Evolutionary conservation across 2,113 vertebrate genomes (phyloP), one percentile per base, ranked within the genome.

Genomic region (Actenoides lindsayi): DNA sequence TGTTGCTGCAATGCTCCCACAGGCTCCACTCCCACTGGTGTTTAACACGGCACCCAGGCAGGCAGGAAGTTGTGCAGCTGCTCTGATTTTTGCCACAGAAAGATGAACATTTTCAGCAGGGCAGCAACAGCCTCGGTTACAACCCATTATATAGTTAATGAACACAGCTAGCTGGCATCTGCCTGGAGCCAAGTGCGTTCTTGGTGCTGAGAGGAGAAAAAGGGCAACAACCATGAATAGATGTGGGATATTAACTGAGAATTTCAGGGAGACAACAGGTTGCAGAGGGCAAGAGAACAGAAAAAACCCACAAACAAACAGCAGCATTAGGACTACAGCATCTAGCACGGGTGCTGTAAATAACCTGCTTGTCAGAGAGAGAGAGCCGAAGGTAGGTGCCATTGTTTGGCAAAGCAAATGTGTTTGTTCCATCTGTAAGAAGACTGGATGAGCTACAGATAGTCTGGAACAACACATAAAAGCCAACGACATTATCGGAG

Each of bases 1-100:
- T 31, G n/a, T 37, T 54, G 62, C 28, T n/a, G 30, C 25, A 35
- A 41, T 24, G 54, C 11, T 90, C 13, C 16, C 0, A 0, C n/a
- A 31, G 21, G 18, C 14, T 79, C 37, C 13, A 2, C 39, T 80
- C 31, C 50, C 44, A 42, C 37, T 53, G 30, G 11, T n/a, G 14
- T 93, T 74, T 50, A 92, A 69, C 10, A 33, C 12, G 15, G 24
- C 16, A 33, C 39, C 24, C 5, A 2, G 48, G 59, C 35, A 77
- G 56, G 42, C 48, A 84, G 18, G 11, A 70, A 86, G 62, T 6
- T 3, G 0, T 21, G 24, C 16, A 51, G 23, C 50, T 81, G 46
- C 31, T 37, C 63, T 64, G 35, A 2, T 57, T 89, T 77, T 62
- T 74, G 51, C 73, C 60, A 95, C 65, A 63, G 60, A 54, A 91